Evolutionary conservation across 2,797 vertebrate species (phyloP), one percentile per base, ranked within the genome.

Genomic region (Tenualosa ilisha): DNA sequence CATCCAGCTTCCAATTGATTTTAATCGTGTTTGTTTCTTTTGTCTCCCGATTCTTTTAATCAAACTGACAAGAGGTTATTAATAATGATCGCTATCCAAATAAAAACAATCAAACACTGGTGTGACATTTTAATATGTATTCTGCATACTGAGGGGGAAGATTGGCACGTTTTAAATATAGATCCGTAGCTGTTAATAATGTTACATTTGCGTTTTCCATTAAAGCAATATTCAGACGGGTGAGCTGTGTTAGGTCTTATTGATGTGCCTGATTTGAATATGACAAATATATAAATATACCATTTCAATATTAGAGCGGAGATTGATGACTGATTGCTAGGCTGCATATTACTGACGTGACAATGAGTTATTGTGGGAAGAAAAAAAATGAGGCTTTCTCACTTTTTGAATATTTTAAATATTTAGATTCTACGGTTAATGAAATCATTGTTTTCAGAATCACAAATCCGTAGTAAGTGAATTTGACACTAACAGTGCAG

Each of bases 131-230:
- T 94, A 95, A 95, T 95, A 95, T 94, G 92, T 90, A 94, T 91
- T 92, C 89, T 86, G 88, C 89, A 88, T 89, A 79, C 88, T 90
- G 91, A 83, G 82, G 54, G 82, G 85, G 89, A 89, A 94, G 95
- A 95, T 94, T 96, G 94, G 95, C 94, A 95, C 91, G 92, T 95
- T 95, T 93, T 93, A 95, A 95, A 96, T 95, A 94, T 94, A 90
- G 92, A 93, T 90, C 92, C 88, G 90, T 82, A 13, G 13, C 87
- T 83, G 92, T 92, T 94, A 94, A 93, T 96, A 95, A 93, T 83
- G 91, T 85, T 88, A 90, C 91, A 93, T 92, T 90, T 92, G 91
- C 90, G 91, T 89, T 86, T 90, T 88, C 91, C 90, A 93, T 92
- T 93, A 93, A 93, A 94, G 93, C 91, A 90, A 94, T 91, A 92